Percentiles rank a stretch among this genome's conserved stretches.
Conservation (phyloP, 2,113 vertebrate species). For the Microtus ochrogaster region DNA sequence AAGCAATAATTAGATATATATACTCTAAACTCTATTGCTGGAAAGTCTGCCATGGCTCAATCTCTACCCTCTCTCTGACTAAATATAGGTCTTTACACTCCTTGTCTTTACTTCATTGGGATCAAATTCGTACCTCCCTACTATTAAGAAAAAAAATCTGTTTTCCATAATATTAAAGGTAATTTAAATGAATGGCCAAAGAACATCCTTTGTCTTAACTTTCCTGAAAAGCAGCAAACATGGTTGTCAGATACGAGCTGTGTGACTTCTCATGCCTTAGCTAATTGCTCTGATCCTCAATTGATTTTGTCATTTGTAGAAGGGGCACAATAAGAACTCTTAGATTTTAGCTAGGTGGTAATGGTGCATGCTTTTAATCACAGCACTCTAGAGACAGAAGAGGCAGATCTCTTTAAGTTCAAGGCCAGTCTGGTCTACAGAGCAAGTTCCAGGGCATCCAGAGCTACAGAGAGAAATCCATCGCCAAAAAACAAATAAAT, state of each 20-base stretch:
- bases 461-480: background rate
- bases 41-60: background rate
- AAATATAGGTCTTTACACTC: background rate
- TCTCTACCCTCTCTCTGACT: background rate
- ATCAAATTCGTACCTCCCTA: constrained; percentile 14
- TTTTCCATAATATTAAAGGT: background rate
- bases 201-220: constrained; percentile 8
- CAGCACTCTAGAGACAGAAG: background rate
- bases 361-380: background rate
- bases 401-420: too few species aligned
- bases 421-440: background rate
- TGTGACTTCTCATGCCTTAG: background rate
- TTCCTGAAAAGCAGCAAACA: constrained; percentile 14
- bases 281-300: background rate
- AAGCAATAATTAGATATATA: background rate
- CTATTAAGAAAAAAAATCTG: background rate
- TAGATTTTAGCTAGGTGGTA: background rate
- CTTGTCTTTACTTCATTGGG: background rate
- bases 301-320: constrained; percentile 37
- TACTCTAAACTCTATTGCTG: background rate
- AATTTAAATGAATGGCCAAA: background rate
- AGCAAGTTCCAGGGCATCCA: background rate
- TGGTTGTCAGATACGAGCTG: background rate
- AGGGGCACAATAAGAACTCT: background rate
- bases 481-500: background rate